Base-by-base conservation (phyloP, 2,113 vertebrate genomes). In the Acrocephalus arundinaceus region DNA sequence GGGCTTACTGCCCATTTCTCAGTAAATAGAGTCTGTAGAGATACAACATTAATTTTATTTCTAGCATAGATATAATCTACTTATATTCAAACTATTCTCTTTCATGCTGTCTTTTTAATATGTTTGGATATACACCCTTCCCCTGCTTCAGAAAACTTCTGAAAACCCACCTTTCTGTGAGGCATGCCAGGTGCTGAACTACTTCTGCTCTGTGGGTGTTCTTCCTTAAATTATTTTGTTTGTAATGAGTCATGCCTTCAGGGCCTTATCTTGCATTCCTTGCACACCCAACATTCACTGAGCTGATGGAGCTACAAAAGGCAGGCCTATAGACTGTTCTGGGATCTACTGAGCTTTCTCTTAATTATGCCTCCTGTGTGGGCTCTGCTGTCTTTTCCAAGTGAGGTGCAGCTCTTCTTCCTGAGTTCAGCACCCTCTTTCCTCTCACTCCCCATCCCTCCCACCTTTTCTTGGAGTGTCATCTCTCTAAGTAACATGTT, bases 151-250 rank as follows among this genome's bases (percentile, higher is more conserved):
- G 87, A 87, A 97, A 89, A 87, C 91, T 95, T 96, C 89, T 93
- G 81, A 95, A 95, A 96, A 97, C 84, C 89, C 91, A 94, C 66
- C 91, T 95, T 89, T 96, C 94, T 91, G 65, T 93, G 78, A 89
- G 87, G 87, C 87, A 66, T 92, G 85, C 95, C 95, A 97, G 94
- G 91, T 96, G 93, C 89, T 96, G 91, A 87, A 95, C 94, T 95
- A 85, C 87, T 95, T 89, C 93, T 15, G 0, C 94, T 93, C 91
- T 62, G 94, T 94, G 94, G 91, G 95, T 95, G 95, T 97, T 96
- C 95, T 93, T 86, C 73, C 74, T 91, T 80, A 94, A 94, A 96
- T 91, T 94, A 85, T 95, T 90, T 96, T 95, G 93, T 96, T 97
- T 95, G 77, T 55, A 92, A 87, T 82, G 77, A 82, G 39, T 81